A percentile compares a stretch with the other conserved stretches of the same genome.
Conservation (phyloP, 2,113 vertebrate species). For the Pangasianodon gigas region DNA sequence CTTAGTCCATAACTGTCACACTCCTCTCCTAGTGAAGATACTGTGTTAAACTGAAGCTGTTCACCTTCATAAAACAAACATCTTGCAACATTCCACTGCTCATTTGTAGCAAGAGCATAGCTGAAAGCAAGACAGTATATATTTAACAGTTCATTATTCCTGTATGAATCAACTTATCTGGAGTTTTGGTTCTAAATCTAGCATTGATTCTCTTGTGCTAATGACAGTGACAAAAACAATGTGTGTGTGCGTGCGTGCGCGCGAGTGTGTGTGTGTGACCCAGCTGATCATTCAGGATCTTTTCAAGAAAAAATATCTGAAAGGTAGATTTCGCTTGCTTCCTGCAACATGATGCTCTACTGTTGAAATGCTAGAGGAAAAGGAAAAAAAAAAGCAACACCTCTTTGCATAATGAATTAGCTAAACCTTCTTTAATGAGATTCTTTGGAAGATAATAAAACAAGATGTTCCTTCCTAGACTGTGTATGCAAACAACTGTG, state of each 20-base stretch:
- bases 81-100: not conserved
- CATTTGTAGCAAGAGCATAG: not conserved
- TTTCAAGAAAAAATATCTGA: not conserved
- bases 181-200: not conserved
- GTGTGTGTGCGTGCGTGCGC: not conserved
- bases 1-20: not conserved
- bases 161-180: not conserved
- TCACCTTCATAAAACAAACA: not conserved
- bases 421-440: conserved; percentile 6
- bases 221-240: not conserved
- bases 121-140: not conserved
- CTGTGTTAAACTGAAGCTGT: not conserved
- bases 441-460: not conserved
- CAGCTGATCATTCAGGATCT: not conserved
- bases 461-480: not conserved
- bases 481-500: not conserved
- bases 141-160: not conserved
- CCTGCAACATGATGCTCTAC: not conserved
- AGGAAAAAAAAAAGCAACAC: not conserved
- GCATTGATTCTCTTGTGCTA: not conserved
- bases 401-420: conserved; percentile 2
- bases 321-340: not conserved
- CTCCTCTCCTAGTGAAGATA: not conserved
- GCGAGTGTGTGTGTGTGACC: not conserved
- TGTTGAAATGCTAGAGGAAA: not conserved